Evolutionary conservation across 2,888 invertebrate species (phyloP).

Genomic region (Spisula solida): DNA sequence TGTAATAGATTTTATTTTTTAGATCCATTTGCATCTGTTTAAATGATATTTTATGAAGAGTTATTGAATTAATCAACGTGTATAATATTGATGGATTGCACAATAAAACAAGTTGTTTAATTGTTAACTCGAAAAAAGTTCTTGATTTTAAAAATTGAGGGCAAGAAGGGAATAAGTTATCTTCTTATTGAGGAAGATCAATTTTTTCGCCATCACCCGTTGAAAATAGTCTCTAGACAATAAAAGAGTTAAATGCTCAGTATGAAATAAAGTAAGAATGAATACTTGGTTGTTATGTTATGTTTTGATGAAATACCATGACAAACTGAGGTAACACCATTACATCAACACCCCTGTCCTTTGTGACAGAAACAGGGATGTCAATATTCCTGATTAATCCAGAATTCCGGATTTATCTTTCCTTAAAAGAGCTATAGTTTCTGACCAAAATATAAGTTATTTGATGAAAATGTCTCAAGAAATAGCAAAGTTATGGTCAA

Average conservation of each 20-base stretch:
- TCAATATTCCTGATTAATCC: no score
- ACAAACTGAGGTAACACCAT: no score
- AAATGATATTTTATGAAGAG: conserved; percentile 18
- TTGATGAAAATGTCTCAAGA: no score
- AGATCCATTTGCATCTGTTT: conserved; percentile 14
- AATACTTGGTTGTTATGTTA: neutral
- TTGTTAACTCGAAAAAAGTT: neutral
- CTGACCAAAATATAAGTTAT: no score
- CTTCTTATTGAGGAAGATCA: no score
- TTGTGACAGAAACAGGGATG: no score
- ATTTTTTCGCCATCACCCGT: no score
- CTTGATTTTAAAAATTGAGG: neutral
- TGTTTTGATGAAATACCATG: neutral
- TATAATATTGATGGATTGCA: neutral
- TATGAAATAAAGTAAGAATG: conserved; percentile 14
- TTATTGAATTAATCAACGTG: conserved; percentile 6
- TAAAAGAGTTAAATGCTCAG: neutral
- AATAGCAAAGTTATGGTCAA: no score
- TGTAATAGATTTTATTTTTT: conserved; percentile 26
- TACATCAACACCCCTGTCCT: no score
- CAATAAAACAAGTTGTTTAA: conserved; percentile 16
- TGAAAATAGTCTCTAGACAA: neutral
- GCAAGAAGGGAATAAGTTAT: no score
- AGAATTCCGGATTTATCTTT: no score
- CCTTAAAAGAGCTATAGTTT: no score